Evolutionary conservation across 2,888 invertebrate species (phyloP).

Genomic region (Phalera bucephala): DNA sequence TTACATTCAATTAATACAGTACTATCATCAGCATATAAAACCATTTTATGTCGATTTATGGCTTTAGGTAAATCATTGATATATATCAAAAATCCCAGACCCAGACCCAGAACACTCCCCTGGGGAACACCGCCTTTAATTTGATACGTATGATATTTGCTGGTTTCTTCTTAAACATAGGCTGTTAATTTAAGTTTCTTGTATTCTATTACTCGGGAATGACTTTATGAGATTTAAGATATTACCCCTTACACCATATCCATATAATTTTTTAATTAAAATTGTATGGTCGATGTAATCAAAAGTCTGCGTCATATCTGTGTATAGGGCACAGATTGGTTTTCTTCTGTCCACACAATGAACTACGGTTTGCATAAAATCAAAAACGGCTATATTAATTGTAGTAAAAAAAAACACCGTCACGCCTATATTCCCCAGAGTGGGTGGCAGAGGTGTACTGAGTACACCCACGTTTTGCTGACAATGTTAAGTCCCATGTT

Average conservation of each 20-base stretch:
- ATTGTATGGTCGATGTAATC: not conserved
- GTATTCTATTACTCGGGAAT: constrained; percentile 1
- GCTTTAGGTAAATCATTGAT: not conserved
- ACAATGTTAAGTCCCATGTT: no score
- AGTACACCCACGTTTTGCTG: no score
- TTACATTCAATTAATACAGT: not conserved
- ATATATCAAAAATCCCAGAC: no score
- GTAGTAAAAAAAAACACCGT: no score
- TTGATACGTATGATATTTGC: no score
- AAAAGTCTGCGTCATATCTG: constrained; percentile 2
- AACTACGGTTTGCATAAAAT: not conserved
- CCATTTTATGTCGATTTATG: not conserved
- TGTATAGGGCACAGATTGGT: constrained; percentile 1
- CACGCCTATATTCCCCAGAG: no score
- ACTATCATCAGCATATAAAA: not conserved
- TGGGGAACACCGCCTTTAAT: no score
- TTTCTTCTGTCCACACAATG: not conserved
- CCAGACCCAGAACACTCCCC: no score
- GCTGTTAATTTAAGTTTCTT: not conserved
- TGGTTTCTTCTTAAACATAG: no score
- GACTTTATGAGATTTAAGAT: not conserved
- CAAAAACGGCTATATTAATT: not conserved
- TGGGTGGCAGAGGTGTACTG: no score
- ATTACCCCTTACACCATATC: not conserved
- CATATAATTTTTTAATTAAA: not conserved